Conservation (phyloP, 2,888 invertebrate genomes). For the Mythimna albipuncta region DNA sequence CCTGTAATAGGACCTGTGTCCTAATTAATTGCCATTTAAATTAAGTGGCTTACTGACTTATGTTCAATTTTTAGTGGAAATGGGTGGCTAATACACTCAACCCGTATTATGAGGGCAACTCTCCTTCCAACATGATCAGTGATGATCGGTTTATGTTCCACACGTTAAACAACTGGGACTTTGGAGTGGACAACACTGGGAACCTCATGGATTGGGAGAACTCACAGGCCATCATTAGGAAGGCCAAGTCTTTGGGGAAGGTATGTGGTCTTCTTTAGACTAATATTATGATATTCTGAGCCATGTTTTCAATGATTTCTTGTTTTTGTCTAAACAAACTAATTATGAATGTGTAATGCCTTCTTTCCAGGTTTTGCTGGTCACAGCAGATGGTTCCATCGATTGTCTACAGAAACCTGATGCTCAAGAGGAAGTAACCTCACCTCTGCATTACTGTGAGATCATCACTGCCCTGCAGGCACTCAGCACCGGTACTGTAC, state of each 20-base stretch:
- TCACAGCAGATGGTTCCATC: slow-evolving; percentile 98
- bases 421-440: slow-evolving; percentile 95
- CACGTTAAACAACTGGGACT: slow-evolving; percentile 95
- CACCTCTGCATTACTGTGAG: slow-evolving; percentile 96
- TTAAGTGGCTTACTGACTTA: slow-evolving; percentile 8
- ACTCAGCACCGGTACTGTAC: slow-evolving; percentile 89
- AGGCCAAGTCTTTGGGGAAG: slow-evolving; percentile 87
- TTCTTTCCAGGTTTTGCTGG: slow-evolving; percentile 90
- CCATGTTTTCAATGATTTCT: background rate
- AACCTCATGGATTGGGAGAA: slow-evolving; percentile 94
- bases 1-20: slow-evolving; percentile 2
- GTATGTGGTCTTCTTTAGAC: slow-evolving; percentile 68
- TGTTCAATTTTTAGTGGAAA: slow-evolving; percentile 91
- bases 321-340: background rate
- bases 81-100: slow-evolving; percentile 97
- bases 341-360: background rate
- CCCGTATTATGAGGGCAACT: slow-evolving; percentile 97
- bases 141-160: slow-evolving; percentile 96
- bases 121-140: slow-evolving; percentile 92
- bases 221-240: slow-evolving; percentile 91
- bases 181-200: slow-evolving; percentile 96
- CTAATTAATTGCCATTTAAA: slow-evolving; percentile 34
- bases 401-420: slow-evolving; percentile 96
- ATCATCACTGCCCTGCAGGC: slow-evolving; percentile 94
- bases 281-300: background rate